Base-by-base conservation (phyloP, 2,113 vertebrate genomes). In the Nannospalax galili region DNA sequence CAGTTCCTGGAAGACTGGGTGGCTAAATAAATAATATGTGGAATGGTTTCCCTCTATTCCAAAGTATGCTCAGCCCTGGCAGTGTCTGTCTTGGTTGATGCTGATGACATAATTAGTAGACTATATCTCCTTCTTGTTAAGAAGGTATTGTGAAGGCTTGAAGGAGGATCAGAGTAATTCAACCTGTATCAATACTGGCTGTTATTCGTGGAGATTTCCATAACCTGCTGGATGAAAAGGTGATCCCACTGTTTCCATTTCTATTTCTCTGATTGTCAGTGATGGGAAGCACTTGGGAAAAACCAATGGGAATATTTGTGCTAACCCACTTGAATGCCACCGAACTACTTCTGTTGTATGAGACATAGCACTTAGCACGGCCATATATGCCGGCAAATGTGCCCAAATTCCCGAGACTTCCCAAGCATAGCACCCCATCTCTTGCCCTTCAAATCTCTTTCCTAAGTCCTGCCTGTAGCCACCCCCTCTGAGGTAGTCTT, bases 181-280 rank as follows among this genome's bases (percentile, higher is more conserved):
- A 80, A 12, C 40, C 14, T 58, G 19, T 7, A 32, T 70, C 22
- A 91, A 93, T 40, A 78, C 15, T 73, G 74, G 22, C 69, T 64
- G 24, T 65, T 85, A 40, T 7, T 91, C 69, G 90, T 40, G 67
- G 60, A 79, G 84, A 26, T 12, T 88, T 74, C 74, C 30, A 64
- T 81, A 73, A 75, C 12, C 40, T 35, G 10, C 20, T 30, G 15
- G 70, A 60, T 84, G 64, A 10, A 79, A 84, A 82, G 42, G 8
- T 11, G 26, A 3, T 20, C 48, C 40, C 32, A 22, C 16, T 40
- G 40, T 48, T 82, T 74, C 70, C 22, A 16, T 28, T 93, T 64
- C 20, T 40, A 6, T 90, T 69, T 90, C 65, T 92, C 72, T 74
- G 92, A 58, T 93, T 88, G 32, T 45, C 73, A n/a, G 81, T n/a